Conservation (phyloP, 2,888 invertebrate species). For the Tetropium fuscum region DNA sequence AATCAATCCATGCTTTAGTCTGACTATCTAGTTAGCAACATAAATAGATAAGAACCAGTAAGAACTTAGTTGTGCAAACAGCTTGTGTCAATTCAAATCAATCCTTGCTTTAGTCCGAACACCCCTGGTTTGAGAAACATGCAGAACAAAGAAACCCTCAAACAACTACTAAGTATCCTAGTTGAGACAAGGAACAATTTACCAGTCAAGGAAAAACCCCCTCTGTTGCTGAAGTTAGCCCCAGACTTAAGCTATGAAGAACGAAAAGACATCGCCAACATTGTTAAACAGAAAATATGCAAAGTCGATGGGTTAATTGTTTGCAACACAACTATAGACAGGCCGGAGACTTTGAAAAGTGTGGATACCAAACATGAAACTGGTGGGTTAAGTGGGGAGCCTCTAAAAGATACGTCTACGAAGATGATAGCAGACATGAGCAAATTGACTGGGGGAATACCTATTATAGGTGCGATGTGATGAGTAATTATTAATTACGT, state of each 20-base stretch:
- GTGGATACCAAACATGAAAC: conserved; percentile 70
- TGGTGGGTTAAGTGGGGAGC: conserved; percentile 95
- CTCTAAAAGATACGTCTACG: conserved; percentile 86
- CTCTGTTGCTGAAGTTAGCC: conserved; percentile 93
- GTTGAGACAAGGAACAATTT: conserved; percentile 72
- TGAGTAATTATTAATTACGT: conserved; percentile 6
- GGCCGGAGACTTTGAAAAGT: conserved; percentile 75
- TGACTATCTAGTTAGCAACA: too few species aligned
- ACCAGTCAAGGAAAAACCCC: conserved; percentile 70
- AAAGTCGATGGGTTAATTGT: conserved; percentile 93
- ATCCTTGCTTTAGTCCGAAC: conserved; percentile 84
- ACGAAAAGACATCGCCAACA: conserved; percentile 82
- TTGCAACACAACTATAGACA: conserved; percentile 91
- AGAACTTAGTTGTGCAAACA: too few species aligned
- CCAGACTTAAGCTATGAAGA: conserved; percentile 88
- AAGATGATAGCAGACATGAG: conserved; percentile 90
- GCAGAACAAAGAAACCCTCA: conserved; percentile 82
- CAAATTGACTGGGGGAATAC: conserved; percentile 79
- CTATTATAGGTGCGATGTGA: conserved; percentile 61
- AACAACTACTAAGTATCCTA: conserved; percentile 74
- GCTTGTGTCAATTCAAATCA: too few species aligned
- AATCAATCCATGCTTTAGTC: too few species aligned
- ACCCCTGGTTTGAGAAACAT: conserved; percentile 90
- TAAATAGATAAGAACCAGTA: too few species aligned
- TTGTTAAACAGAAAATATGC: conserved; percentile 72